phyloP scores from a whole-genome alignment of 2,888 invertebrate genomes.

The Nasonia oneida region DNA sequence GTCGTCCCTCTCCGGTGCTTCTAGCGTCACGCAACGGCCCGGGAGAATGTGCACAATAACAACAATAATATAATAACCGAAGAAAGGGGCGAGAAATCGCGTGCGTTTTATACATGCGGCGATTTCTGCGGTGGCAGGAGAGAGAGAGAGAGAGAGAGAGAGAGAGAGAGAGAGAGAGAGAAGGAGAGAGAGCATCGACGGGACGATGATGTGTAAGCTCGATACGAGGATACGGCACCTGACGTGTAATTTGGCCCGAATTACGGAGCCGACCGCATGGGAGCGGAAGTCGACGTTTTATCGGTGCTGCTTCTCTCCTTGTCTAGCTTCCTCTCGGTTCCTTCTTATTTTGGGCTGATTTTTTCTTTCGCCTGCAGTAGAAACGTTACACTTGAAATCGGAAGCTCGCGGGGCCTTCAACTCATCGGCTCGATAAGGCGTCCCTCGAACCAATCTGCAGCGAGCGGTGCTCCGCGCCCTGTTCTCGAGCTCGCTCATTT shows the following conservation, averaged over 20 bases:
- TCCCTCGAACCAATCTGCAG: too few relatives aligned
- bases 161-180: conserved; percentile 9
- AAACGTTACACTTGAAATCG: too few relatives aligned
- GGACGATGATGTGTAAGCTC: conserved; percentile 63
- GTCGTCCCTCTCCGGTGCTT: background rate
- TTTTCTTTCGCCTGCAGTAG: background rate
- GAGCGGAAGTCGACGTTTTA: conserved; percentile 71
- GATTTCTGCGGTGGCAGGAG: conserved; percentile 41
- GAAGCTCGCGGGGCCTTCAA: too few relatives aligned
- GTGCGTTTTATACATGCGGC: background rate
- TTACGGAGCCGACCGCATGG: conserved; percentile 69
- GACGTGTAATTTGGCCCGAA: conserved; percentile 72
- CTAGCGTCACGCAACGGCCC: background rate
- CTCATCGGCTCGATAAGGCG: too few relatives aligned
- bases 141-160: background rate
- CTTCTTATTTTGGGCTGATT: background rate
- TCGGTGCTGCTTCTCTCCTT: conserved; percentile 55
- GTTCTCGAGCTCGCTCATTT: background rate
- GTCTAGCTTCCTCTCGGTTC: conserved; percentile 27
- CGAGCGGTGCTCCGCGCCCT: too few relatives aligned
- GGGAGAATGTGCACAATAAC: conserved; percentile 2
- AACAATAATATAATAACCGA: background rate
- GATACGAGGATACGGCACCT: conserved; percentile 68
- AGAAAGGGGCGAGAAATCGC: background rate
- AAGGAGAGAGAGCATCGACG: conserved; percentile 36